Base-by-base conservation (phyloP, 2,888 invertebrate genomes). In the Adelognathus sp. region DNA sequence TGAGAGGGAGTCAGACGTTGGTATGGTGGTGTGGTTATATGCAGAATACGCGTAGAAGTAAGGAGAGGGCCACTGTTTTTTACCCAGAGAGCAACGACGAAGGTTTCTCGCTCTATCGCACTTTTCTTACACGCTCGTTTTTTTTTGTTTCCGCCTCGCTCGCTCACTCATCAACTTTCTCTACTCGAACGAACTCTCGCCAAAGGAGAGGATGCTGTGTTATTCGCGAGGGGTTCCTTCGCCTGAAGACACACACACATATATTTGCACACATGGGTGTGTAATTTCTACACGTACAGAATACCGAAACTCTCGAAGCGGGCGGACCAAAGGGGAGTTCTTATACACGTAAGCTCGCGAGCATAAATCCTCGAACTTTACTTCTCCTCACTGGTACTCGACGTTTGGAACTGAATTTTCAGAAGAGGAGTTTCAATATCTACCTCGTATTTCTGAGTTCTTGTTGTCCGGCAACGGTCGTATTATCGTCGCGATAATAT, bases 11-110 rank as follows among this genome's bases (percentile, higher is more conserved):
- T 50, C 63, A 79, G 84, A 83, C n/a, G n/a, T n/a, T n/a, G n/a
- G n/a, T n/a, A n/a, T n/a, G n/a, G n/a, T n/a, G n/a, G n/a, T n/a
- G n/a, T n/a, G n/a, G n/a, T n/a, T n/a, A n/a, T 85, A 67, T 33
- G 56, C 46, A 21, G 46, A 72, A 52, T 60, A 67, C 41, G n/a
- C n/a, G n/a, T n/a, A n/a, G n/a, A n/a, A n/a, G n/a, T n/a, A n/a
- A n/a, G n/a, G n/a, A 86, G 86, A 85, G 86, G 85, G 84, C 84
- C 86, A 86, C 85, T 86, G 88, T 88, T 88, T 87, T n/a, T 87
- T 87, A 86, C 83, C 86, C 84, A 83, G 82, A 82, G 86, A 83
- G 50, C 60, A 14, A 7, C 27, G 14, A 31, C 39, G 21, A 14
- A 21, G 11, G 52, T 11, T 39, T 11, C 6, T 16, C 6, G 3